Evolutionary conservation across 2,888 invertebrate species (phyloP).

Genomic region (Brassicogethes aeneus): DNA sequence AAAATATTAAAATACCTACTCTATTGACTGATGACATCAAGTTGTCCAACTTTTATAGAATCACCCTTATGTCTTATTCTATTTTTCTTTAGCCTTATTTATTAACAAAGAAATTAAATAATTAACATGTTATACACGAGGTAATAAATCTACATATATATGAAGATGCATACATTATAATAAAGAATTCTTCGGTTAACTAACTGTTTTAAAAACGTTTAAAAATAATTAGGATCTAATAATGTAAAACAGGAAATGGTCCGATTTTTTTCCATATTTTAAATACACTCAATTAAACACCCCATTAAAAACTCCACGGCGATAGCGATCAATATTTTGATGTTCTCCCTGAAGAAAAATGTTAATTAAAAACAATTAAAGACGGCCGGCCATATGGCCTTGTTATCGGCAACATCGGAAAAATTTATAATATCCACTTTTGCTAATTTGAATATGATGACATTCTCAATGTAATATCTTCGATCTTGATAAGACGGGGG

Average conservation of each 20-base stretch:
- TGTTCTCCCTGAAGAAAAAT: slow-evolving; percentile 17
- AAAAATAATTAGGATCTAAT: slow-evolving; percentile 26
- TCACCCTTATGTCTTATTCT: no score
- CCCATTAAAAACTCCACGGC: slow-evolving; percentile 30
- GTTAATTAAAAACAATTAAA: slow-evolving; percentile 16
- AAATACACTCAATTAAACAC: slow-evolving; percentile 36
- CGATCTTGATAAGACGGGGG: slow-evolving; percentile 25
- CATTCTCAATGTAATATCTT: slow-evolving; percentile 25
- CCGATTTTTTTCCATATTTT: slow-evolving; percentile 24
- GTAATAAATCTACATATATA: no score
- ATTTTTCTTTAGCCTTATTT: no score
- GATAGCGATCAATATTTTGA: slow-evolving; percentile 30
- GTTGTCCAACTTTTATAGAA: no score
- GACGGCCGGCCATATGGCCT: slow-evolving; percentile 13
- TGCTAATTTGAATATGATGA: slow-evolving; percentile 32
- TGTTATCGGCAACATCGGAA: slow-evolving; percentile 11
- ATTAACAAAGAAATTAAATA: no score
- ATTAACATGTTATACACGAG: no score
- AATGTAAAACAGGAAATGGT: slow-evolving; percentile 28
- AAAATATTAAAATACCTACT: no score
- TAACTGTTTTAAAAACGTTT: slow-evolving; percentile 10
- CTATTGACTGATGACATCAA: no score
- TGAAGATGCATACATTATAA: not conserved
- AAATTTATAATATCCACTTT: slow-evolving; percentile 25
- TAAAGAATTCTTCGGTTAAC: no score